Conservation (phyloP, 2,888 invertebrate species). For the Hydrotaea cyrtoneurina region DNA sequence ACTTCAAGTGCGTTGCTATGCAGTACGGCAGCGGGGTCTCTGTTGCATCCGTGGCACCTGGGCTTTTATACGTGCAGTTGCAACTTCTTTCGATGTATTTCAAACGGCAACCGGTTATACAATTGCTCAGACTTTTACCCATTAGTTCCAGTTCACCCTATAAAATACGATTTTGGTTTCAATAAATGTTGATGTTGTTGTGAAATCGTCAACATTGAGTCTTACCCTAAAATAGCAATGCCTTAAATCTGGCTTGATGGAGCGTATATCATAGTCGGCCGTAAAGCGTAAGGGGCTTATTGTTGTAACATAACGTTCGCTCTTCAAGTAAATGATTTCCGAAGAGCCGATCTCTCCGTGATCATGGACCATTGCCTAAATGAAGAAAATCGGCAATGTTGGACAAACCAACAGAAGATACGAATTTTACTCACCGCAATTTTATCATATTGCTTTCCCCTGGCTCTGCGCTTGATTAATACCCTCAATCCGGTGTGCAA, state of each 20-base stretch:
- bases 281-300: conserved; percentile 72
- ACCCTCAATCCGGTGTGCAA: conserved; percentile 69
- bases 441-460: conserved; percentile 36
- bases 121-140: conserved; percentile 55
- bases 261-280: conserved; percentile 70
- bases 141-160: conserved; percentile 62
- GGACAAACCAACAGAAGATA: too few species aligned
- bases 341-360: conserved; percentile 70
- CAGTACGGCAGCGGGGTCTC: conserved; percentile 8
- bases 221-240: conserved; percentile 71
- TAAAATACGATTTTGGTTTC: not conserved
- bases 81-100: conserved; percentile 69
- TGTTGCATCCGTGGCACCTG: not conserved
- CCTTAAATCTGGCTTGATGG: conserved; percentile 69
- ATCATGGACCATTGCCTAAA: conserved; percentile 72
- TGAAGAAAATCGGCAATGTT: too few species aligned
- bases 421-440: conserved; percentile 68
- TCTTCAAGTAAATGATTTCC: conserved; percentile 69
- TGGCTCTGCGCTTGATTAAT: conserved; percentile 65
- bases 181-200: not conserved
- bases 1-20: conserved; percentile 38
- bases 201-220: not conserved
- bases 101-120: conserved; percentile 70
- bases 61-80: conserved; percentile 69
- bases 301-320: conserved; percentile 70